These are phyloP conservation scores for Melanerpes formicivorus DNA, from an alignment of 2,113 vertebrate species.

Conservation along the genomic window DNA sequence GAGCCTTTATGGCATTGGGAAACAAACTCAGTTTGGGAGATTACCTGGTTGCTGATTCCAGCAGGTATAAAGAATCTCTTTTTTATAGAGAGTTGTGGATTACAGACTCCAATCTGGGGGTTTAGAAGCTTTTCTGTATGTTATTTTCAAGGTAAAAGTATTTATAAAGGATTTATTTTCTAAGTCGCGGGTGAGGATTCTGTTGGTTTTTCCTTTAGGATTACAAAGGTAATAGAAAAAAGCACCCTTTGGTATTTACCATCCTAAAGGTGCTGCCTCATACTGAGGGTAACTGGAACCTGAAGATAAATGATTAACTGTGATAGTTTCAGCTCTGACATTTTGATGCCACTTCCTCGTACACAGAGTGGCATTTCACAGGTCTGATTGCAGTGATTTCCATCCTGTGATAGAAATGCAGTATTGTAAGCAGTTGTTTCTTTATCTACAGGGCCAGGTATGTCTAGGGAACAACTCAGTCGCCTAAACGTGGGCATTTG, in stretches of 20 bases:
- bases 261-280: not conserved
- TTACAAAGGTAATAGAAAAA: not conserved
- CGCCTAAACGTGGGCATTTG: not conserved
- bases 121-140: not conserved
- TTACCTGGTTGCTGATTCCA: not conserved
- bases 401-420: not conserved
- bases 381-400: not conserved
- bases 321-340: not conserved
- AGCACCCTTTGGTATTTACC: not conserved
- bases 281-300: not conserved
- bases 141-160: not conserved
- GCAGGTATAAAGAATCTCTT: not conserved
- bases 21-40: accelerated
- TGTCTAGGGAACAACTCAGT: not conserved
- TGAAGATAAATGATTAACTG: not conserved
- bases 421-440: not conserved
- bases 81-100: not conserved
- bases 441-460: not conserved
- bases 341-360: not conserved
- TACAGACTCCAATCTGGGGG: not conserved
- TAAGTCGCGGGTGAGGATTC: not conserved
- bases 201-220: not conserved
- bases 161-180: not conserved
- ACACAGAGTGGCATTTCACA: not conserved
- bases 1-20: not conserved